Conservation (phyloP, 2,888 invertebrate genomes). For the Drosophila melanosoma region DNA sequence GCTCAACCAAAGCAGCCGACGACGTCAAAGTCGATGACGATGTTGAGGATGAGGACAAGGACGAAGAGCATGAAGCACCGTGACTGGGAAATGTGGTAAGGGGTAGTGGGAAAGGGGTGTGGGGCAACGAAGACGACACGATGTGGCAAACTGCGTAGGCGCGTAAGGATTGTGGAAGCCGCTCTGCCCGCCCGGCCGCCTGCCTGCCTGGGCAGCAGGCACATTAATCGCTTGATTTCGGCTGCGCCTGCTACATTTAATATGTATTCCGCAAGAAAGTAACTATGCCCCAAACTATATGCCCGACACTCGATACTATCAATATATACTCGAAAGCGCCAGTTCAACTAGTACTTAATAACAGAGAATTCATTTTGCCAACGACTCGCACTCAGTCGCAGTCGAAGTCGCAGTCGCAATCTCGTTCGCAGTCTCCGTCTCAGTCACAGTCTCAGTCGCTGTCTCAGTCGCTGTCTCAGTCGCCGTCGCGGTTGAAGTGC, state of each 20-base stretch:
- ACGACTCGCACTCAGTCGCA: not conserved
- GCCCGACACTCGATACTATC: not conserved
- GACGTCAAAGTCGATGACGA: slow-evolving; percentile 38
- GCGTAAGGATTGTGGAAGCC: slow-evolving; percentile 32
- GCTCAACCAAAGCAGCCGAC: slow-evolving; percentile 49
- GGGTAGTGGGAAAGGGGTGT: not conserved
- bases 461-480: not conserved
- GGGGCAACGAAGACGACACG: slow-evolving; percentile 17
- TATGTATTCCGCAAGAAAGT: not conserved
- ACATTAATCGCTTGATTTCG: slow-evolving; percentile 46
- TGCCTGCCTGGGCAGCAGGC: slow-evolving; percentile 5
- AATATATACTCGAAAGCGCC: not conserved
- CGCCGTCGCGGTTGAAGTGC: slow-evolving; percentile 31
- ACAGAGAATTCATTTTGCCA: slow-evolving; percentile 17
- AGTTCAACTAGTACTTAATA: slow-evolving; percentile 33
- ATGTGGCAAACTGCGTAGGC: slow-evolving; percentile 50
- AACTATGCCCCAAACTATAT: slow-evolving; percentile 49
- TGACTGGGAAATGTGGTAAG: not conserved
- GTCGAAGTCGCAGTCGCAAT: not conserved
- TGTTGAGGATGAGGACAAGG: not conserved
- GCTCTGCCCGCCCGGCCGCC: not conserved
- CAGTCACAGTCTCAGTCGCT: not conserved
- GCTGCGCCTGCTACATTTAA: slow-evolving; percentile 21
- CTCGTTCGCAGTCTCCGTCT: slow-evolving; percentile 3
- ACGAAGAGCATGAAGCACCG: slow-evolving; percentile 11